Evolutionary conservation across 1,140 invertebrate species (phyloP), one percentile per base, ranked within the genome.

Genomic region (Diachasma alloeum): DNA sequence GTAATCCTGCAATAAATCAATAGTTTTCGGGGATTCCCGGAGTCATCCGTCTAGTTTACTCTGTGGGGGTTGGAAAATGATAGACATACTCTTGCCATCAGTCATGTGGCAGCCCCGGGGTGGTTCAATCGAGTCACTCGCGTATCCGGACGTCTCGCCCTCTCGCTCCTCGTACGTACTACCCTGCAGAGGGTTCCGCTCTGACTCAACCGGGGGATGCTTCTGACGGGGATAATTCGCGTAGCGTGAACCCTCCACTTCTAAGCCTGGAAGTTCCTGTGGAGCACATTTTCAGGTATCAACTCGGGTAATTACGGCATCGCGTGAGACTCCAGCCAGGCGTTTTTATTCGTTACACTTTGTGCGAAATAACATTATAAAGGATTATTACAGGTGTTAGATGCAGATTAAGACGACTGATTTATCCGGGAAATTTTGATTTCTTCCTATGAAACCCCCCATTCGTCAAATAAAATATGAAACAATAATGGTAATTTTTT

Each of bases 121-220:
- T 0, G 76, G 77, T n/a, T 88, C 92, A 1, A 92, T 84, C 36
- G 92, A 93, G 79, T 94, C 93, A 81, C 93, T 94, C 15, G 92
- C 93, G 82, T 94, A 94, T 17, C 93, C 93, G 31, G 93, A 94
- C 75, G 93, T 94, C 77, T 94, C 92, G 0, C 92, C 92, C 83
- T 92, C 93, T 24, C 91, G 91, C 74, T 93, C 93, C 79, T 93
- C 91, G 74, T 76, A 79, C 46, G 22, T 59, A 26, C 22, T 39
- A 11, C 68, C 8, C 39, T 46, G 56, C 79, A 11, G 67, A 72
- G 56, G 77, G 77, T 74, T 79, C 72, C 19, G 74, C 63, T 73
- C 73, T 48, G 74, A 56, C 75, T 79, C 67, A 44, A 71, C 26
- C 2, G 31, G 31, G 68, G 17, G 75, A 66, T 78, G 70, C 67